Evolutionary conservation across 2,797 vertebrate species (phyloP).

Genomic region (Synaphobranchus kaupii): DNA sequence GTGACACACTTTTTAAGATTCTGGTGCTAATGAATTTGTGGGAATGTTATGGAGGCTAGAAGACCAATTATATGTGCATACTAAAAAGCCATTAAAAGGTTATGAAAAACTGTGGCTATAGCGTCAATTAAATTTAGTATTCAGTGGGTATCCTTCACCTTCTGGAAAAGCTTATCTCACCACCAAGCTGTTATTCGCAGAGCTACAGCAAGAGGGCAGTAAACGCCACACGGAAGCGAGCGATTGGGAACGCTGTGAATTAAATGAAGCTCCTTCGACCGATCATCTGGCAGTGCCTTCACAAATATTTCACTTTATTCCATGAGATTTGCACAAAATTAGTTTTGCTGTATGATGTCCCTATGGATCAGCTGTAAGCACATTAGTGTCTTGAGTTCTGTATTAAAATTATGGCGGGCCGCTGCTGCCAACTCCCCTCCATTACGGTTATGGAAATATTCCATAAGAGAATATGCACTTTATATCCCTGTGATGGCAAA

Average conservation of each 20-base stretch:
- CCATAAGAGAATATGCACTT: background rate
- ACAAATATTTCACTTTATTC: slow-evolving; percentile 7
- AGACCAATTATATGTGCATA: slow-evolving; percentile 26
- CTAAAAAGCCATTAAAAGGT: slow-evolving; percentile 22
- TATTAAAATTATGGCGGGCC: slow-evolving; percentile 1
- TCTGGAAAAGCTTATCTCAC: background rate
- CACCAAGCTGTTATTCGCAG: background rate
- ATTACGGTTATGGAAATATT: background rate
- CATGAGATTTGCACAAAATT: slow-evolving; percentile 25
- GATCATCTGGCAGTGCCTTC: background rate
- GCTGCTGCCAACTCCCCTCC: background rate
- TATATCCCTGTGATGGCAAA: background rate
- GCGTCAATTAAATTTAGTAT: slow-evolving; percentile 19
- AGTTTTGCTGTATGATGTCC: background rate
- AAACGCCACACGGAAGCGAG: slow-evolving; percentile 21
- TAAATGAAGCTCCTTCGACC: background rate
- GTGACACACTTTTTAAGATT: slow-evolving; percentile 25
- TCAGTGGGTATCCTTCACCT: background rate
- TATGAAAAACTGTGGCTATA: slow-evolving; percentile 3
- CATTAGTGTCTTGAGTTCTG: background rate
- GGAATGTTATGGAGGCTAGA: slow-evolving; percentile 17
- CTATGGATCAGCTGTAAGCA: slow-evolving; percentile 4
- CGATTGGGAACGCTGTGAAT: background rate
- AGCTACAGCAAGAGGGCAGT: slow-evolving; percentile 36
- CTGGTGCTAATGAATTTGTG: slow-evolving; percentile 29